phyloP scores from a whole-genome alignment of 2,113 vertebrate genomes.

The Rhabdornis inornatus region DNA sequence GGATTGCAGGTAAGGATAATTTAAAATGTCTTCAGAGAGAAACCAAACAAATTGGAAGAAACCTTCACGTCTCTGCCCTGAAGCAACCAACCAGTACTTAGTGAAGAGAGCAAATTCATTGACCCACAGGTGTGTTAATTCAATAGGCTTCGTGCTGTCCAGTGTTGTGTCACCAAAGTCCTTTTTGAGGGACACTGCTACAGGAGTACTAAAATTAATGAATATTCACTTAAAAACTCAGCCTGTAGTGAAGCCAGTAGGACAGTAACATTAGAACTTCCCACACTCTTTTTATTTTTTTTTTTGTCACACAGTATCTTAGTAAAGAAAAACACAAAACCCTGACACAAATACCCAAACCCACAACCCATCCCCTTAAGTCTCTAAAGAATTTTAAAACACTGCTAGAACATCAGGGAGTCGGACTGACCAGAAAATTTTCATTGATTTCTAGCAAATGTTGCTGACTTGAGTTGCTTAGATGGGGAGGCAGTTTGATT shows the following conservation, averaged over 20 bases:
- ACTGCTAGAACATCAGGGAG: neutral
- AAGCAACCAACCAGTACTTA: neutral
- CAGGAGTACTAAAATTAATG: neutral
- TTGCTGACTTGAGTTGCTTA: neutral
- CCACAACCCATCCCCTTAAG: neutral
- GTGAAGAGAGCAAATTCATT: neutral
- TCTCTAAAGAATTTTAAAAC: neutral
- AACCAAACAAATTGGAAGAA: neutral
- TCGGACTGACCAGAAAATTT: neutral
- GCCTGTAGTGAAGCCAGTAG: neutral
- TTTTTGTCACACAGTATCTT: neutral
- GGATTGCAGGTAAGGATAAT: slow-evolving; percentile 1
- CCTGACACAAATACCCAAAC: neutral
- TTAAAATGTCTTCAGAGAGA: neutral
- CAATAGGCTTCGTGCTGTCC: neutral
- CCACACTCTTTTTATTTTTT: rapidly evolving
- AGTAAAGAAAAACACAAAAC: neutral
- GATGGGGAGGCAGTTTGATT: neutral
- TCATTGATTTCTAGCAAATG: neutral
- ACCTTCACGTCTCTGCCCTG: neutral
- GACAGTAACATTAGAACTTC: neutral
- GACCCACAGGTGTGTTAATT: neutral
- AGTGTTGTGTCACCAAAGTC: neutral
- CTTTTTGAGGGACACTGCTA: neutral
- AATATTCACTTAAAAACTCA: neutral